Conservation (phyloP, 1,140 invertebrate species). For the Leptinotarsa texana region DNA sequence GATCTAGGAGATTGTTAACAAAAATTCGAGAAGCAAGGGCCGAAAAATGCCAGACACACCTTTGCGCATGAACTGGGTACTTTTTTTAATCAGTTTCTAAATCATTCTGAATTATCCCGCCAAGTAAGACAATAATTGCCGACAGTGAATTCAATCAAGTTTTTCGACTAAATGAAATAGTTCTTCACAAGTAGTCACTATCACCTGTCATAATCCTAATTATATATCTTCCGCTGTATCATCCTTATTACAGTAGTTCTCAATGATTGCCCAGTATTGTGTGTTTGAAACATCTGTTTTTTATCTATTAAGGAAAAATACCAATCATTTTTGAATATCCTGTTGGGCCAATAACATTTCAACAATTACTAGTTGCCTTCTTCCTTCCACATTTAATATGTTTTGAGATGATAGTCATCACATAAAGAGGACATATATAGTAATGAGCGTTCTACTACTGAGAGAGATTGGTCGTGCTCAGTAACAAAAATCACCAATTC, state of each 20-base stretch:
- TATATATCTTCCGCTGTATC: neutral
- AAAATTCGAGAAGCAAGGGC: constrained; percentile 11
- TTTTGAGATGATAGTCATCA: constrained; percentile 9
- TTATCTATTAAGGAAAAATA: constrained; percentile 26
- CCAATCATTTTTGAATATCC: neutral
- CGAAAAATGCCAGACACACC: constrained; percentile 20
- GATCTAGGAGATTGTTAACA: neutral
- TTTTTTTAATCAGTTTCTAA: constrained; percentile 14
- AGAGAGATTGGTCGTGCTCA: constrained; percentile 16
- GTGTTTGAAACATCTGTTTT: constrained; percentile 19
- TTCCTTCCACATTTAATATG: constrained; percentile 17
- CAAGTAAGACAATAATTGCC: constrained; percentile 19
- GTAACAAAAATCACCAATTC: constrained; percentile 23
- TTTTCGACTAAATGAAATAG: neutral
- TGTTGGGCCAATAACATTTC: neutral
- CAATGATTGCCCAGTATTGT: constrained; percentile 26
- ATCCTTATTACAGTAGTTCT: neutral
- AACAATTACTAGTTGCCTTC: constrained; percentile 14
- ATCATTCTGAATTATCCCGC: neutral
- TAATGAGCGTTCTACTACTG: constrained; percentile 18
- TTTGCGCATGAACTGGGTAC: constrained; percentile 20
- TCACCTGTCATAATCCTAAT: neutral
- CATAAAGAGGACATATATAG: constrained; percentile 12
- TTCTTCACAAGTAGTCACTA: constrained; percentile 17
- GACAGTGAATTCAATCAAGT: constrained; percentile 19